Evolutionary conservation across 1,140 invertebrate species (phyloP), one percentile per base, ranked within the genome.

Genomic region (Samia ricini): DNA sequence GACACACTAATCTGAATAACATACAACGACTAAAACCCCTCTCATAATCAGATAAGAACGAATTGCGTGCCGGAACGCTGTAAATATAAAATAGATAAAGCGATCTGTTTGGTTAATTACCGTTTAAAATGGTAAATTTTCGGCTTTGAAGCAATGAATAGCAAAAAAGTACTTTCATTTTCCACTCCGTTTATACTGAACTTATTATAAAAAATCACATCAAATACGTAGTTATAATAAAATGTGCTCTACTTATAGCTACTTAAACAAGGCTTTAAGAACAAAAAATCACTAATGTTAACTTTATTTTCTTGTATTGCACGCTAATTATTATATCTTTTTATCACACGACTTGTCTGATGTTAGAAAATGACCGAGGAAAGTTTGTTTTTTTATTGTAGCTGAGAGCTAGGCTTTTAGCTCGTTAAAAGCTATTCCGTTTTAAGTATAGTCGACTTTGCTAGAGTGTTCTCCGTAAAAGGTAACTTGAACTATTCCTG

Each of bases 11-110:
- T 8, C 8, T 26, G 26, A 26, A 26, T 26, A 26, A 3, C 26
- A 26, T 26, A 8, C 8, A 8, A 8, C 26, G 26, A 3, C 8
- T 26, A 26, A 26, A 26, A 4, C 61, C n/a, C n/a, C n/a, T n/a
- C n/a, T n/a, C n/a, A n/a, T n/a, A n/a, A n/a, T n/a, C 64, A 61
- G 64, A 71, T 71, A 71, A 69, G 67, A 63, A 56, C 52, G 20
- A 22, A 62, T 58, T 64, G 59, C 64, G 64, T 69, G 64, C 65
- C 56, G 58, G 26, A 61, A 52, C 21, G 56, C 52, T 71, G 64
- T 71, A 71, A 71, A 71, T 59, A n/a, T n/a, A 64, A 64, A 36
- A 23, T 51, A 60, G 60, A 64, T 66, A 69, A 63, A 60, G 58
- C 29, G 42, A 18, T 49, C 26, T 26, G 56, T 64, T 54, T 42